Evolutionary conservation across 2,888 invertebrate genomes (phyloP).

Genomic region (Mesoligia furuncula): DNA sequence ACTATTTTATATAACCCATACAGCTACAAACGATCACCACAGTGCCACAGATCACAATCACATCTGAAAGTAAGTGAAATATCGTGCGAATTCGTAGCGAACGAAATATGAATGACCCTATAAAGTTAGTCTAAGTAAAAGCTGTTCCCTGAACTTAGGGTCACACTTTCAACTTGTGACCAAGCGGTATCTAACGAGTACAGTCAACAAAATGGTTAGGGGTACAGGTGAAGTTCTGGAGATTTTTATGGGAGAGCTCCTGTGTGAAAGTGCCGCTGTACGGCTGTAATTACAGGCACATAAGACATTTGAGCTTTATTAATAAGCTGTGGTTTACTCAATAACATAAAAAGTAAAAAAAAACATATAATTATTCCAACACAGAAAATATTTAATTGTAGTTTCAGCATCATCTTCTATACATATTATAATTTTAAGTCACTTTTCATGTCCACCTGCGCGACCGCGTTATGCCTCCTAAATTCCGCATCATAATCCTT

Average conservation of each 20-base stretch:
- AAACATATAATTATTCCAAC: background rate
- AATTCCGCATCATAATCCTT: too few relatives aligned
- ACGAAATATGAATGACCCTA: constrained; percentile 53
- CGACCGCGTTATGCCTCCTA: background rate
- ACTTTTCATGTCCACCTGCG: background rate
- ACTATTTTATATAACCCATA: constrained; percentile 21
- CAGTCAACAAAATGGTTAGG: background rate
- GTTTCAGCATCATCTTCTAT: background rate
- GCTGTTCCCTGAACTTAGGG: constrained; percentile 60
- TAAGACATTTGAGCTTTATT: background rate
- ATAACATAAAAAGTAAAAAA: background rate
- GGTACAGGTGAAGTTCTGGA: too few relatives aligned
- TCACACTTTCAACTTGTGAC: constrained; percentile 63
- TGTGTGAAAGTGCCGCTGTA: background rate
- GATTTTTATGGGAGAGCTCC: background rate
- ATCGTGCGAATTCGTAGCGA: constrained; percentile 41
- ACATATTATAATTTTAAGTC: background rate
- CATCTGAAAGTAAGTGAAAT: constrained; percentile 43
- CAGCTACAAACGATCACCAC: background rate
- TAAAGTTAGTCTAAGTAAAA: constrained; percentile 53
- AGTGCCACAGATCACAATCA: constrained; percentile 29
- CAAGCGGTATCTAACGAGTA: constrained; percentile 30
- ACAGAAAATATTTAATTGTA: background rate
- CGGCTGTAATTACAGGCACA: background rate
- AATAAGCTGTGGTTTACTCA: background rate